Evolutionary conservation across 2,797 vertebrate species (phyloP), one percentile per base, ranked within the genome.

Genomic region (Semaprochilodus insignis): DNA sequence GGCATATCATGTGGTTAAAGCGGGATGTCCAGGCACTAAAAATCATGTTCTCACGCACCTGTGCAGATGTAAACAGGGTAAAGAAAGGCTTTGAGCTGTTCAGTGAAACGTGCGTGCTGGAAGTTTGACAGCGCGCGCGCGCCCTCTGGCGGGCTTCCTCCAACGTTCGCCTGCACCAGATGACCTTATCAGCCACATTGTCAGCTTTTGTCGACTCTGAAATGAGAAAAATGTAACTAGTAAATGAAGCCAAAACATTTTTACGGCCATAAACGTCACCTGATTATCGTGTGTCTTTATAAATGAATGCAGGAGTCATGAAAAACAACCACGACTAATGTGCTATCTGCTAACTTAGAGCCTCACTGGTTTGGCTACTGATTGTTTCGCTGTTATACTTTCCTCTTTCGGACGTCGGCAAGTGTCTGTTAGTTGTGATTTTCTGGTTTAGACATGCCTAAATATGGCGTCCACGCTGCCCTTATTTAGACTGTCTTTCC

Each of bases 91-190:
- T 63, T 63, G 25, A 27, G 60, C 11, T n/a, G 16, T 67, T n/a
- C 19, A 27, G 65, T 6, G n/a, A 23, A 21, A 13, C 13, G 52
- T 44, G n/a, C 51, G 51, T 27, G n/a, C 5, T 3, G 65, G 4
- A 31, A 36, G 25, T 67, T 67, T 59, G 44, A 48, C 70, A 71
- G 74, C 83, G 59, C 74, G 72, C 66, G 55, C 23, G 86, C 74
- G 55, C 83, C 74, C 78, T 74, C 86, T 78, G 14, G 66, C 48
- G 86, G 69, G 17, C 17, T n/a, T 6, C 14, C 62, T 36, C 69
- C 25, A 71, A 23, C 60, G 21, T 4, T 31, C 69, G 21, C 19
- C 5, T 40, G 17, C 51, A 8, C 15, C 27, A 52, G 44, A 48
- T 23, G 48, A 14, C 3, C 21, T 7, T 14, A 5, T 23, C 5